A percentile compares a stretch with the other conserved stretches of the same genome.
phyloP scores from a whole-genome alignment of 2,797 vertebrate species.

The Hyperoplus lanceolatus region DNA sequence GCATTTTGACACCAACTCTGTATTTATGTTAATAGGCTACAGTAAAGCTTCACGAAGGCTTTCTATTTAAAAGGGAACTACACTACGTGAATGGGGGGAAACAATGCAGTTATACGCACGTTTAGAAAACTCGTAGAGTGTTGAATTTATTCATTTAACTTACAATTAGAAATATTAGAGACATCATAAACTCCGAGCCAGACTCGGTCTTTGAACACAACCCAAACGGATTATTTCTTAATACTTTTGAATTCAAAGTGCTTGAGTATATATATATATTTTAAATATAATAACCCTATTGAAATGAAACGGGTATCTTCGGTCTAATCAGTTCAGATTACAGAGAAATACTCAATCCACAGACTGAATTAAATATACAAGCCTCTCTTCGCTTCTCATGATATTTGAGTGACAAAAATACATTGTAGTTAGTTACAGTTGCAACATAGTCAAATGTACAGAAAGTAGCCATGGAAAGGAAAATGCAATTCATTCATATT shows the following conservation, averaged over 20 bases:
- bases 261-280: constrained; percentile 50
- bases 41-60: constrained; percentile 58
- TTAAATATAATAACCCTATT: constrained; percentile 57
- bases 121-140: constrained; percentile 9
- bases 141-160: constrained; percentile 33
- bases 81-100: constrained; percentile 47
- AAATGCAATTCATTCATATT: constrained; percentile 48
- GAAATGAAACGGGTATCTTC: constrained; percentile 24
- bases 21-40: constrained; percentile 42
- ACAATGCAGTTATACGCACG: constrained; percentile 36
- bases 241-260: constrained; percentile 77
- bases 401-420: constrained; percentile 48
- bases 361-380: constrained; percentile 33
- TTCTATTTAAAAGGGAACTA: constrained; percentile 71
- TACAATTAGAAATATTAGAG: constrained; percentile 52
- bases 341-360: constrained; percentile 24
- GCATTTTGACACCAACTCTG: constrained; percentile 51
- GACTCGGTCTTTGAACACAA: constrained; percentile 35
- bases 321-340: constrained; percentile 56
- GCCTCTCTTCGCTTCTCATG: background rate
- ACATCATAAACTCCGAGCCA: constrained; percentile 29
- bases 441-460: constrained; percentile 68
- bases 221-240: constrained; percentile 36
- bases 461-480: constrained; percentile 55
- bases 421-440: constrained; percentile 57